Evolutionary conservation across 2,113 vertebrate species (phyloP).

Genomic region (Saguinus midas): DNA sequence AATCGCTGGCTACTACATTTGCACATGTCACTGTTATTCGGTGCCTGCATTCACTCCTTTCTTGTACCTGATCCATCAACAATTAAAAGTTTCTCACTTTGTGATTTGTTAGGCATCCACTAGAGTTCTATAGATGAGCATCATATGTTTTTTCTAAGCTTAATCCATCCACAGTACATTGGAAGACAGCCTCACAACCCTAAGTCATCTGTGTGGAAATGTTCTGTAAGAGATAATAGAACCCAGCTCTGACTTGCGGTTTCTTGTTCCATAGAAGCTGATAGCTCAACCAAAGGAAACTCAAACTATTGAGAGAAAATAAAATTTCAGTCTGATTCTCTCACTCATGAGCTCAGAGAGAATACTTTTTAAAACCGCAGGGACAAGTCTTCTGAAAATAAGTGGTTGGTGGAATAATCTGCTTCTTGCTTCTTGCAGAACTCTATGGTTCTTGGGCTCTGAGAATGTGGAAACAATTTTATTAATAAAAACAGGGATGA

Average conservation of each 20-base stretch:
- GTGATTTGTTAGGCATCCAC: background rate
- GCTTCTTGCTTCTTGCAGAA: constrained; percentile 42
- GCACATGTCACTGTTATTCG: background rate
- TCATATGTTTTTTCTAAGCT: background rate
- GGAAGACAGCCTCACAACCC: background rate
- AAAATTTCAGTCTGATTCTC: background rate
- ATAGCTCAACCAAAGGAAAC: constrained; percentile 19
- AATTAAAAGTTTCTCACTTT: background rate
- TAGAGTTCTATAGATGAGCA: background rate
- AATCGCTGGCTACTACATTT: background rate
- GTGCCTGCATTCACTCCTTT: background rate
- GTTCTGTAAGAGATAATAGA: background rate
- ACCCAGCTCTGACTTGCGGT: background rate
- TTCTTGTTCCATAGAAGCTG: background rate
- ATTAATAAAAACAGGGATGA: constrained; percentile 54
- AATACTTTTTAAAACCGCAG: constrained; percentile 23
- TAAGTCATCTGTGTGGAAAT: background rate
- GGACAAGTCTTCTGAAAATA: constrained; percentile 45
- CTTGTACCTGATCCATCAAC: background rate
- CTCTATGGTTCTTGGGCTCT: constrained; percentile 51
- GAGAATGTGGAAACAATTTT: constrained; percentile 71
- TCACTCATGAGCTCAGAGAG: background rate
- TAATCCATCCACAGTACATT: background rate
- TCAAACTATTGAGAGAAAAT: background rate
- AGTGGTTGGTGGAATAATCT: constrained; percentile 56